Conservation (phyloP, 2,888 invertebrate genomes). For the Neoitamus cyanurus region DNA sequence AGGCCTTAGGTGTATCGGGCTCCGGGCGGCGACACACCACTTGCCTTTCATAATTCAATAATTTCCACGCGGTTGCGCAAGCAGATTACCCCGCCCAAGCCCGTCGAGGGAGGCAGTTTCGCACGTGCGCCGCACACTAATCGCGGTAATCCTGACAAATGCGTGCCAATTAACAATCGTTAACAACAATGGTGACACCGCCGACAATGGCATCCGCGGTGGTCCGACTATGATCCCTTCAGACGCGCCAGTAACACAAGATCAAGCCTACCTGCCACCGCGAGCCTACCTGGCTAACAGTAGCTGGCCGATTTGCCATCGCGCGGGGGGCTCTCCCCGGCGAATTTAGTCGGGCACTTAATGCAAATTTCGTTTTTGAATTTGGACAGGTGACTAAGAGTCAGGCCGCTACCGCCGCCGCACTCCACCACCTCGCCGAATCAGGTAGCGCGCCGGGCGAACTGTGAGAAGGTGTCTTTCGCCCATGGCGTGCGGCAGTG, state of each 20-base stretch:
- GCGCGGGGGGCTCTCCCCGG: neutral
- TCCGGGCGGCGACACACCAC: neutral
- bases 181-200: conserved; percentile 32
- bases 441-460: conserved; percentile 8
- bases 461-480: conserved; percentile 37
- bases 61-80: conserved; percentile 21
- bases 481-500: conserved; percentile 22
- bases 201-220: conserved; percentile 4
- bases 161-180: conserved; percentile 36
- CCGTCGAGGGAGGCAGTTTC: neutral
- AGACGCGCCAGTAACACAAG: neutral
- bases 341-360: neutral
- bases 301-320: conserved; percentile 1
- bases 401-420: neutral
- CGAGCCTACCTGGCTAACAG: neutral
- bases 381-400: conserved; percentile 26
- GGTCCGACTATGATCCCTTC: conserved; percentile 22
- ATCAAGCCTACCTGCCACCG: neutral
- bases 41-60: conserved; percentile 33
- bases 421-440: neutral
- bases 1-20: neutral
- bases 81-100: neutral
- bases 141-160: conserved; percentile 44
- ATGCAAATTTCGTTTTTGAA: conserved; percentile 34
- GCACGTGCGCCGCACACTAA: conserved; percentile 3